phyloP scores from a whole-genome alignment of 2,113 vertebrate genomes.

The Dromaius novaehollandiae region DNA sequence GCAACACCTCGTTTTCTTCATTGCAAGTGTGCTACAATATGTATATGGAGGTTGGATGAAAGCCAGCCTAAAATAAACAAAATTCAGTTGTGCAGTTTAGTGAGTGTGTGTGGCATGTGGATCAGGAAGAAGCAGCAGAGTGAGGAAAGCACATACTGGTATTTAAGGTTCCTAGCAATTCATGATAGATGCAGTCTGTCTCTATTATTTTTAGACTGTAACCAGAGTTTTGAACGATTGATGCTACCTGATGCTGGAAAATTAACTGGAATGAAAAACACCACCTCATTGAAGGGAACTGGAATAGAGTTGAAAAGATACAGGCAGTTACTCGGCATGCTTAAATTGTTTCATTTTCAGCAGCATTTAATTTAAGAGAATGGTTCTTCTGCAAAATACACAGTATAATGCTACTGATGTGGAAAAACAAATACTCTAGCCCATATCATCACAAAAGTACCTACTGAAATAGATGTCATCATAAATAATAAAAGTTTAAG shows the following conservation, averaged over 20 bases:
- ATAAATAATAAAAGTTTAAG: background rate
- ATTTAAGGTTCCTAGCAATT: background rate
- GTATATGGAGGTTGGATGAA: background rate
- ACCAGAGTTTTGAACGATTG: background rate
- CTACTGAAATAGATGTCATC: background rate
- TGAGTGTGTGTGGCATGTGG: fast-evolving
- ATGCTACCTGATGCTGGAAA: background rate
- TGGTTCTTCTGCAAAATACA: background rate
- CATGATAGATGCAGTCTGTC: background rate
- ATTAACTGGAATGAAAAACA: background rate
- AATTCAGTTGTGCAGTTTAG: background rate
- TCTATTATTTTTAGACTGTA: background rate
- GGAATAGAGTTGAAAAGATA: background rate
- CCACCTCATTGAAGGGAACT: background rate
- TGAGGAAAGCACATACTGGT: background rate
- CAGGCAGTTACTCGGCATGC: background rate
- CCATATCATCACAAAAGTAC: fast-evolving
- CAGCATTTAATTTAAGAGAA: background rate
- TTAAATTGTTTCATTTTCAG: background rate
- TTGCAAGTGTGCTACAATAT: background rate
- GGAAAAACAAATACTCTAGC: background rate
- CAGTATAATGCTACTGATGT: background rate
- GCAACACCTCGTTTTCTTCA: background rate
- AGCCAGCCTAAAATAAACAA: background rate
- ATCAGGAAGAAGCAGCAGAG: background rate